These are phyloP conservation scores for Steromphala cineraria DNA, from an alignment of 2,888 invertebrate genomes.

Conservation along the genomic window DNA sequence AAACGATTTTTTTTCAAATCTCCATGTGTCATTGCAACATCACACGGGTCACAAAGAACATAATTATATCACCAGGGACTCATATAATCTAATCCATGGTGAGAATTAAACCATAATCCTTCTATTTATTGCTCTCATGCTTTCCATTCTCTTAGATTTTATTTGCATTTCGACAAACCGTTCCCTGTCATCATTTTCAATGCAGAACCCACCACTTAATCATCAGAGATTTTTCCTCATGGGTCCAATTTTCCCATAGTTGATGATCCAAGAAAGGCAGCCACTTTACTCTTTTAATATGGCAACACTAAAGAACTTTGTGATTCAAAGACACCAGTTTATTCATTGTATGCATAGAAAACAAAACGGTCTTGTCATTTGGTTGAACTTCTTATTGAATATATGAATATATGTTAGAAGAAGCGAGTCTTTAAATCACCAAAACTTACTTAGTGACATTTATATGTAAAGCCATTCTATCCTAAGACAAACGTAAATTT, in stretches of 20 bases:
- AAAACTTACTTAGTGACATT: too few relatives aligned
- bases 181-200: not conserved
- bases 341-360: not conserved
- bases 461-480: too few relatives aligned
- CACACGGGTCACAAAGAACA: not conserved
- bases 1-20: not conserved
- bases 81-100: not conserved
- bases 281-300: slow-evolving; percentile 4
- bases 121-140: not conserved
- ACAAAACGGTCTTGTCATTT: too few relatives aligned
- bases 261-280: not conserved
- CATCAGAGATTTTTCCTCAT: not conserved
- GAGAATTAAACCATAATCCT: not conserved
- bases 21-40: not conserved
- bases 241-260: not conserved
- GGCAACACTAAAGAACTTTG: not conserved
- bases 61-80: not conserved
- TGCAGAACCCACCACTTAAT: not conserved
- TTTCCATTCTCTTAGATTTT: not conserved
- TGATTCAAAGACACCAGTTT: not conserved
- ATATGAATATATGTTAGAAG: too few relatives aligned
- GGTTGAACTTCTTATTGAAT: too few relatives aligned
- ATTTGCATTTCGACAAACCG: not conserved
- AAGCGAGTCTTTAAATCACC: too few relatives aligned
- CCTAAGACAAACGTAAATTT: too few relatives aligned